Evolutionary conservation across 2,888 invertebrate genomes (phyloP), one percentile per base, ranked within the genome.

Genomic region (Drosophila maculinotata): DNA sequence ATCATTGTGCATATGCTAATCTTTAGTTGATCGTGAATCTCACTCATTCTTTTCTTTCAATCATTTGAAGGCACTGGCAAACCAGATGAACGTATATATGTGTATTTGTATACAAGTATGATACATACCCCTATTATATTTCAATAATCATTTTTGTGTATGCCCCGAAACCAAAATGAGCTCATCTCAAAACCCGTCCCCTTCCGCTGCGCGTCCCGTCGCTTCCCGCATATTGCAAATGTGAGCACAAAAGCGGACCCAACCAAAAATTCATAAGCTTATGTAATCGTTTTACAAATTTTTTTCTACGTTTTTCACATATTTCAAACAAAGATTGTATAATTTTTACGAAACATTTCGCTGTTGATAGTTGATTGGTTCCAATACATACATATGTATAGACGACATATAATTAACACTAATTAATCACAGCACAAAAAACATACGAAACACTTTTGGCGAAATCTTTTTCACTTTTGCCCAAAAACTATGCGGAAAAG

Each of bases 371-470:
- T 38, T 35, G 42, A 42, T 57, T 36, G 48, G 26, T 38, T 35
- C 10, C 8, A 41, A 39, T 44, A 36, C 25, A 49, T 39, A n/a
- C n/a, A n/a, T n/a, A n/a, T n/a, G n/a, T n/a, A 62, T 51, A 30
- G 39, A 64, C 51, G 67, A 86, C 76, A 76, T 76, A 83, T 80
- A 88, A 89, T 90, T 89, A 89, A 87, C 79, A 76, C 78, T 83
- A 89, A 89, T 90, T 89, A 88, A 89, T 90, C 80, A 80, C 71
- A 76, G 10, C 17, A 38, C 7, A 3, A 7, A 17, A 10, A 3
- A 9, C 7, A 38, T 5, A 4, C 28, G 8, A 57, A 64, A 77
- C 10, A 42, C 10, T 10, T 75, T 72, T 65, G 56, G 48, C 66
- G 68, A 76, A 81, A 81, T 74, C 51, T 66, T 68, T 49, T 2